Evolutionary conservation across 2,113 vertebrate species (phyloP).

Genomic region (Sphyrna mokarran): DNA sequence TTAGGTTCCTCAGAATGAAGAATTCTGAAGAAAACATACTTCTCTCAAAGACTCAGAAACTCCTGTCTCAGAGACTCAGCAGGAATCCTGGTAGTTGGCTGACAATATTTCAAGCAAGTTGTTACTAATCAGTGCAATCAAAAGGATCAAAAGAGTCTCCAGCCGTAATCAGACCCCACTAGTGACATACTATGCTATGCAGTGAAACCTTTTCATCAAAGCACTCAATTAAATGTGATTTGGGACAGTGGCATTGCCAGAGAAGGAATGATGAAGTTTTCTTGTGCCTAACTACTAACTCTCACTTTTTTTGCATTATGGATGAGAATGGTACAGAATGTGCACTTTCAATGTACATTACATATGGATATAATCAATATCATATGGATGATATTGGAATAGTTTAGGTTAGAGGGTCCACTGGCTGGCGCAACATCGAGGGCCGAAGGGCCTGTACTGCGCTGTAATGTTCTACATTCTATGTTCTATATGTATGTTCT

Average conservation of each 20-base stretch:
- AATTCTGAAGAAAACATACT: neutral
- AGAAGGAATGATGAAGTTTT: neutral
- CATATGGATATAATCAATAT: too few species aligned
- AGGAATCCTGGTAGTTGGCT: neutral
- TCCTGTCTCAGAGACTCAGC: neutral
- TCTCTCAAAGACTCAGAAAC: neutral
- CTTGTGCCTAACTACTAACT: neutral
- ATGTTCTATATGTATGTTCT: too few species aligned
- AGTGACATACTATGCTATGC: neutral
- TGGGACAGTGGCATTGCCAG: too few species aligned
- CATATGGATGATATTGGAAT: too few species aligned
- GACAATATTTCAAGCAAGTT: neutral
- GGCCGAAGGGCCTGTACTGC: too few species aligned
- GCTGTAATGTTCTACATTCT: too few species aligned
- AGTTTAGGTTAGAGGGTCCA: too few species aligned
- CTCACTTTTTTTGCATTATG: neutral
- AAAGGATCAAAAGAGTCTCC: neutral
- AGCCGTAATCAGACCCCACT: neutral
- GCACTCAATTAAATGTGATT: too few species aligned
- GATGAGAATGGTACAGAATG: neutral
- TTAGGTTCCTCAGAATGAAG: neutral
- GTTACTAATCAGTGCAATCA: neutral
- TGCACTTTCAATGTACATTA: neutral
- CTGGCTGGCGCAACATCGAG: too few species aligned
- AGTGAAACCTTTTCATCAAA: neutral